A percentile compares a stretch with the other conserved stretches of the same genome.
These are phyloP conservation scores for Drosophila arizonae DNA, from an alignment of 1,140 invertebrate genomes.

Conservation along the genomic window DNA sequence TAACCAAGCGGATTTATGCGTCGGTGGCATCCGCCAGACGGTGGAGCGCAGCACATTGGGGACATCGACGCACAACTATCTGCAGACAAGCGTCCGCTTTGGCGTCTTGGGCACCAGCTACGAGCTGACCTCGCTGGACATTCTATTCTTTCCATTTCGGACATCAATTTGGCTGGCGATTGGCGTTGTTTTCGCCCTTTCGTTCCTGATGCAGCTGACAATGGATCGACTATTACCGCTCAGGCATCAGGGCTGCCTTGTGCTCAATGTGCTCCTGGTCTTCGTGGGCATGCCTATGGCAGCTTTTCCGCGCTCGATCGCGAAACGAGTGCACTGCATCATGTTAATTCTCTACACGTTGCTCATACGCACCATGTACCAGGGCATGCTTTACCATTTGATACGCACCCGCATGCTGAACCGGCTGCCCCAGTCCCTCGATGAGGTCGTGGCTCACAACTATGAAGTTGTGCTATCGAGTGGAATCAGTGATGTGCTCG, in stretches of 20 bases:
- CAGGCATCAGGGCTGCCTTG: background rate
- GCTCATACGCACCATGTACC: slow-evolving; percentile 68
- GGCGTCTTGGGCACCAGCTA: slow-evolving; percentile 44
- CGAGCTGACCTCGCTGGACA: slow-evolving; percentile 57
- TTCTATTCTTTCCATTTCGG: slow-evolving; percentile 60
- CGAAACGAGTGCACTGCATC: slow-evolving; percentile 54
- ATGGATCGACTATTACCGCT: slow-evolving; percentile 37
- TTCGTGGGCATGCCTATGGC: slow-evolving; percentile 65
- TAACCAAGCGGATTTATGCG: slow-evolving; percentile 48
- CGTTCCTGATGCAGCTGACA: slow-evolving; percentile 35
- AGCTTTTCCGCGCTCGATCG: slow-evolving; percentile 18
- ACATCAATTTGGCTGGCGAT: slow-evolving; percentile 53
- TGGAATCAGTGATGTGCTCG: slow-evolving; percentile 30
- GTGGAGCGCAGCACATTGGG: slow-evolving; percentile 33
- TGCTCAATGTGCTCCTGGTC: slow-evolving; percentile 41
- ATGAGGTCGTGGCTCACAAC: slow-evolving; percentile 50
- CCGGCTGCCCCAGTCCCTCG: slow-evolving; percentile 53
- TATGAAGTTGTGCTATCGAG: slow-evolving; percentile 53
- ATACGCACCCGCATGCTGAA: slow-evolving; percentile 62
- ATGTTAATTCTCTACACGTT: slow-evolving; percentile 61
- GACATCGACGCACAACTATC: slow-evolving; percentile 59
- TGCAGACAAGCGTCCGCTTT: slow-evolving; percentile 54
- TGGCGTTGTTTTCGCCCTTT: slow-evolving; percentile 36
- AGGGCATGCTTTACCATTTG: slow-evolving; percentile 66
- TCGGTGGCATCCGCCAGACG: slow-evolving; percentile 58